A percentile compares a stretch with the other conserved stretches of the same genome.
Evolutionary conservation across 2,888 invertebrate species (phyloP).

Genomic region (Geophilus truncorum): DNA sequence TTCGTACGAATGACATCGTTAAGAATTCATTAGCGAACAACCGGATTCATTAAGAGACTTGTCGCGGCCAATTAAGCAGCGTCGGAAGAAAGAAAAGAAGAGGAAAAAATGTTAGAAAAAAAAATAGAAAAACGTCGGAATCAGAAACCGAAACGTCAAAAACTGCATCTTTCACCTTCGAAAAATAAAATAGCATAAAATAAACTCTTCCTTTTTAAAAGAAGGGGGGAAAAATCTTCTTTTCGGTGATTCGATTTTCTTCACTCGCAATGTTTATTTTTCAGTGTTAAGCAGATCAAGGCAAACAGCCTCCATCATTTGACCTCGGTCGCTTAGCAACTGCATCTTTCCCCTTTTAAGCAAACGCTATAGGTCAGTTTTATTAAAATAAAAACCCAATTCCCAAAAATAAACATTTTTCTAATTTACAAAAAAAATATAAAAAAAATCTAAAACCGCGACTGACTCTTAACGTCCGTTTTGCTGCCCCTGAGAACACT

Average conservation of each 20-base stretch:
- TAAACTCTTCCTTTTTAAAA: no score
- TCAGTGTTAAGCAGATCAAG: slow-evolving; percentile 25
- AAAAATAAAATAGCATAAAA: neutral
- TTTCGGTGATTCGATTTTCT: neutral
- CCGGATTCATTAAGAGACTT: slow-evolving; percentile 24
- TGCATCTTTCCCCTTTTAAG: neutral
- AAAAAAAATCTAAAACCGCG: neutral
- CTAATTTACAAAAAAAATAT: neutral
- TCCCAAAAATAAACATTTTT: neutral
- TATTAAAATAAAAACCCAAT: neutral
- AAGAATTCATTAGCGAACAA: slow-evolving; percentile 27
- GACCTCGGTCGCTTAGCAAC: slow-evolving; percentile 18
- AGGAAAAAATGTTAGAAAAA: neutral
- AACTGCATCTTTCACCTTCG: neutral
- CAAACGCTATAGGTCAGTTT: neutral
- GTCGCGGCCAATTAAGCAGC: slow-evolving; percentile 24
- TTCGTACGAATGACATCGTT: slow-evolving; percentile 20
- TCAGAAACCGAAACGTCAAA: slow-evolving; percentile 3
- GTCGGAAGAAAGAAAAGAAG: neutral
- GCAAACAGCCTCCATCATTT: slow-evolving; percentile 21
- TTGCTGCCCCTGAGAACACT: no score
- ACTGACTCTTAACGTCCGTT: neutral
- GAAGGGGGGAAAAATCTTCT: neutral
- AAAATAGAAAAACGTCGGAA: neutral
- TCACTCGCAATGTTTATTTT: neutral